phyloP scores from a whole-genome alignment of 23 tunicate species.

The Trididemnum clinides region DNA sequence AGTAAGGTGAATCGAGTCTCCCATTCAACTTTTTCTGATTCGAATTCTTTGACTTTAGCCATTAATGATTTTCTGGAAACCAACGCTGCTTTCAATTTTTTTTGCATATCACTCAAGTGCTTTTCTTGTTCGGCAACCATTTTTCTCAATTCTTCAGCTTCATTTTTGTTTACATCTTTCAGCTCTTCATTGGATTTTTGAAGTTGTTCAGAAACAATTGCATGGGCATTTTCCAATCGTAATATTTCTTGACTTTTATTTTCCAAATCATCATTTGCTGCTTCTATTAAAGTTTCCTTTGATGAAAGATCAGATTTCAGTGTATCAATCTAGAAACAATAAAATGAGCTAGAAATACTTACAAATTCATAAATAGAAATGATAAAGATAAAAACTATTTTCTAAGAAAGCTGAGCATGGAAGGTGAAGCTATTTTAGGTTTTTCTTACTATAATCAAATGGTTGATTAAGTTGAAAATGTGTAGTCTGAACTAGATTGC shows the following conservation, averaged over 20 bases:
- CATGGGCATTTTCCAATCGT: background rate
- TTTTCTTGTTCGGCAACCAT: constrained; percentile 5
- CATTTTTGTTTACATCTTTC: too few relatives aligned
- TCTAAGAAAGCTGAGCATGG: too few relatives aligned
- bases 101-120: constrained; percentile 35
- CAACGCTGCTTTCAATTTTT: constrained; percentile 61
- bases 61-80: constrained; percentile 53
- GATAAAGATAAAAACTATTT: too few relatives aligned
- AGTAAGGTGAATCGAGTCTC: constrained; percentile 26
- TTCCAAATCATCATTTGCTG: background rate
- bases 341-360: background rate
- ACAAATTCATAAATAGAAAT: too few relatives aligned
- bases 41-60: constrained; percentile 47
- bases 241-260: background rate
- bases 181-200: too few relatives aligned
- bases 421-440: too few relatives aligned
- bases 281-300: background rate
- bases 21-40: constrained; percentile 18
- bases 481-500: too few relatives aligned
- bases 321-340: background rate
- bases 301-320: background rate
- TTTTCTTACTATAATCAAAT: too few relatives aligned
- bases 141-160: background rate
- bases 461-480: too few relatives aligned
- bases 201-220: too few relatives aligned